Evolutionary conservation across 2,888 invertebrate genomes (phyloP).

Genomic region (Bimastos eiseni): DNA sequence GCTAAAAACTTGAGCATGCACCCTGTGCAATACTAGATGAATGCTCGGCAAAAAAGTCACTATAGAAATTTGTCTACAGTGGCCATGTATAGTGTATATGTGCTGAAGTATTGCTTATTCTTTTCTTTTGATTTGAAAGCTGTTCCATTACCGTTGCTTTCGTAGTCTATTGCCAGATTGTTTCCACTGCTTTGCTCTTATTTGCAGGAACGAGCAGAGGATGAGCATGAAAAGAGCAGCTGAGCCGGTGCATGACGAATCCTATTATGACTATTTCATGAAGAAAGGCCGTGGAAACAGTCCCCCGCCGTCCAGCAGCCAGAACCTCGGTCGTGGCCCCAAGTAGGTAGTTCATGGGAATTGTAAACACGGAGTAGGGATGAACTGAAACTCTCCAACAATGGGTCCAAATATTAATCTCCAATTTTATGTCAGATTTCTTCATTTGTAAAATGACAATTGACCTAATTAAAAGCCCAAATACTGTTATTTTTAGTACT

Average conservation of each 20-base stretch:
- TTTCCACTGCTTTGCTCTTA: not conserved
- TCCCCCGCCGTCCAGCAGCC: not conserved
- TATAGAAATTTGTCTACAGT: too few relatives aligned
- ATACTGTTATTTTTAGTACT: too few relatives aligned
- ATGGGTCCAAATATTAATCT: too few relatives aligned
- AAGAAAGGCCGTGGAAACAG: not conserved
- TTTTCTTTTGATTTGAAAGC: not conserved
- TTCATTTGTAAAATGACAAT: too few relatives aligned
- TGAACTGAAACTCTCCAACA: too few relatives aligned
- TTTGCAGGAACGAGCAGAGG: slow-evolving; percentile 5
- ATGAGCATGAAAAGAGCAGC: slow-evolving; percentile 8
- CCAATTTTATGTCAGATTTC: too few relatives aligned
- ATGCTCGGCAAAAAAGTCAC: too few relatives aligned
- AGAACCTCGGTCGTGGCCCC: not conserved
- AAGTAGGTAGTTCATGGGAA: not conserved
- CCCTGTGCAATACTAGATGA: too few relatives aligned
- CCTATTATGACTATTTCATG: not conserved
- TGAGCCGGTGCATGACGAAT: not conserved
- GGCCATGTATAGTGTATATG: not conserved
- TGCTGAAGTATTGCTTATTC: not conserved
- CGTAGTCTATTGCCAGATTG: not conserved
- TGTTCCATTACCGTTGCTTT: not conserved
- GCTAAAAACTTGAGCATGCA: too few relatives aligned
- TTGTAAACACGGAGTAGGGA: too few relatives aligned
- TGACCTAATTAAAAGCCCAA: too few relatives aligned